Evolutionary conservation across 2,113 vertebrate species (phyloP).

Genomic region (Tachycineta bicolor): DNA sequence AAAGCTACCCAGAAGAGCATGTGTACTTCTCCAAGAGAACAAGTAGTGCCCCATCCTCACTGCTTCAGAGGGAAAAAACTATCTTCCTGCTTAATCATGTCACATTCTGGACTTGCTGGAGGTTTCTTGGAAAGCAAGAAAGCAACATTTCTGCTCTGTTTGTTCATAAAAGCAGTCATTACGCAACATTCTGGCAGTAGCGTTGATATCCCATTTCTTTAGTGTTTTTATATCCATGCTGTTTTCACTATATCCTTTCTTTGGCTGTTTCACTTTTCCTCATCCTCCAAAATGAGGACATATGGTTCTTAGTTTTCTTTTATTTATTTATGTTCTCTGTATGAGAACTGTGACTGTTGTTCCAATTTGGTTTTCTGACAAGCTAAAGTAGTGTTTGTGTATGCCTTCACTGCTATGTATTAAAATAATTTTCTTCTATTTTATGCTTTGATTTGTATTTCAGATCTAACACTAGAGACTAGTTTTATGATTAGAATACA

Average conservation of each 20-base stretch:
- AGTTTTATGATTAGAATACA: not conserved
- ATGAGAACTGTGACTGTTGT: not conserved
- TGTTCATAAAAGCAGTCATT: not conserved
- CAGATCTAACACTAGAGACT: not conserved
- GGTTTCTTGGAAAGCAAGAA: slow-evolving; percentile 38
- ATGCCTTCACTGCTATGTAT: not conserved
- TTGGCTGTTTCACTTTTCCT: not conserved
- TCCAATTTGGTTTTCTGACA: not conserved
- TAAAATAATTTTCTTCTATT: not conserved
- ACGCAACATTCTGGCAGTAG: slow-evolving; percentile 20
- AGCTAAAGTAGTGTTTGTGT: not conserved
- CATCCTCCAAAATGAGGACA: not conserved
- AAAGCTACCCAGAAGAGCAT: not conserved
- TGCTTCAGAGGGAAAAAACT: not conserved
- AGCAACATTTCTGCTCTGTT: not conserved
- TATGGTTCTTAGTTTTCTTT: not conserved
- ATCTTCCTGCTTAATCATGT: not conserved
- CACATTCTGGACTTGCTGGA: not conserved
- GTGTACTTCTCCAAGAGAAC: not conserved
- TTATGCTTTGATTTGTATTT: not conserved
- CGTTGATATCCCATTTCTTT: not conserved
- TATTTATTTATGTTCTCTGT: not conserved
- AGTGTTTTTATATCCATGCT: not conserved
- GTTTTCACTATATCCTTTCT: not conserved
- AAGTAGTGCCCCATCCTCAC: not conserved